A percentile compares a stretch with the other conserved stretches of the same genome.
These are phyloP conservation scores for Hirtodrosophila alboralis DNA, from an alignment of 2,888 invertebrate species.

Conservation along the genomic window DNA sequence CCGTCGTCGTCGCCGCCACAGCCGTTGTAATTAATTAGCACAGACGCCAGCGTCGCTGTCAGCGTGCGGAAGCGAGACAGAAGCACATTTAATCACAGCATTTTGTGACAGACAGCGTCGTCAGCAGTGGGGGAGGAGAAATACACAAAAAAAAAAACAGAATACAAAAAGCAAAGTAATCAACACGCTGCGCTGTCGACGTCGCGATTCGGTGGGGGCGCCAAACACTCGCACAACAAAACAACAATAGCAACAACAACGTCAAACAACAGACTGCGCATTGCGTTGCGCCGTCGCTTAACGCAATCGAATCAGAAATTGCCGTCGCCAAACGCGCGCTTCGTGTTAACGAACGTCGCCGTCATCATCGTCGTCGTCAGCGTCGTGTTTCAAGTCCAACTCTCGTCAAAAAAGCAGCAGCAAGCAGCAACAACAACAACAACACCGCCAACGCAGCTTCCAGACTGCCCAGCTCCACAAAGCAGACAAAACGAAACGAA, in stretches of 20 bases:
- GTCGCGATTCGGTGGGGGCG: constrained; percentile 57
- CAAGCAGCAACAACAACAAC: constrained; percentile 23
- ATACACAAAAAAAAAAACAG: constrained; percentile 18
- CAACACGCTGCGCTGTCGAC: constrained; percentile 70
- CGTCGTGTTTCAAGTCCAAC: constrained; percentile 65
- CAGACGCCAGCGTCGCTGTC: constrained; percentile 56
- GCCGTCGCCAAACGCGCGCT: constrained; percentile 76
- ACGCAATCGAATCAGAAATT: constrained; percentile 79
- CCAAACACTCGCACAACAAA: constrained; percentile 40
- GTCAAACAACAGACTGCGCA: constrained; percentile 55
- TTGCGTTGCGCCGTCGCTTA: constrained; percentile 73
- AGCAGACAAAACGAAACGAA: constrained; percentile 60
- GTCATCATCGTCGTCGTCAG: constrained; percentile 36
- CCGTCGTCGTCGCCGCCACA: constrained; percentile 23
- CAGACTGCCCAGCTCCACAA: constrained; percentile 24
- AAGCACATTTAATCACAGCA: constrained; percentile 59
- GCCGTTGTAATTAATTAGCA: constrained; percentile 72
- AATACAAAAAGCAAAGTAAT: constrained; percentile 58
- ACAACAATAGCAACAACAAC: constrained; percentile 24
- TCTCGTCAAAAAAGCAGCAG: constrained; percentile 49
- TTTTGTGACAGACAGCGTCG: constrained; percentile 48
- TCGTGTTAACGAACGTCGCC: constrained; percentile 66
- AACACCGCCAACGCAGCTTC: constrained; percentile 56
- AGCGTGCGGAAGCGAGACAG: constrained; percentile 57
- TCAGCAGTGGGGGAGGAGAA: constrained; percentile 30